These are phyloP conservation scores for Bellardia pandia DNA, from an alignment of 2,888 invertebrate genomes.

Conservation along the genomic window DNA sequence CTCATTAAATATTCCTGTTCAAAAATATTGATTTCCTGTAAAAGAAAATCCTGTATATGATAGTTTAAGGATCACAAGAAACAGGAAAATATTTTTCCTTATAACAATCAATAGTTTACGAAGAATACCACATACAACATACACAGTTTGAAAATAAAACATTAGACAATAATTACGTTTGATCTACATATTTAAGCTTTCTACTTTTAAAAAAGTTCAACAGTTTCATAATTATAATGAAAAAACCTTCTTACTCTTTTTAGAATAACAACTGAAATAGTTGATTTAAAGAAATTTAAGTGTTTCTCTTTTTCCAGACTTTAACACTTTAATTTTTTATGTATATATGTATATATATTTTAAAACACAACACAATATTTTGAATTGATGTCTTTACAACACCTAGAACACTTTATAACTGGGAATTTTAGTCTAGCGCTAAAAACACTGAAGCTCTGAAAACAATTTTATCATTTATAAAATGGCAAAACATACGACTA, in stretches of 20 bases:
- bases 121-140: not conserved
- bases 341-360: too few species aligned
- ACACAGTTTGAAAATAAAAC: not conserved
- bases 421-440: constrained; percentile 61
- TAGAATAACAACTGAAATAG: too few species aligned
- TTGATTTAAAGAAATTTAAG: too few species aligned
- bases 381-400: constrained; percentile 75
- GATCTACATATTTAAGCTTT: constrained; percentile 20
- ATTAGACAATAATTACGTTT: not conserved
- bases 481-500: constrained; percentile 37
- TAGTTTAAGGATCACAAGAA: not conserved
- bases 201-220: not conserved
- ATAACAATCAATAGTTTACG: constrained; percentile 49
- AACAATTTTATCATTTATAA: constrained; percentile 54
- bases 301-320: too few species aligned
- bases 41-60: not conserved
- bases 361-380: not conserved
- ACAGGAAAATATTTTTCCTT: not conserved
- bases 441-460: constrained; percentile 55
- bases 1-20: not conserved
- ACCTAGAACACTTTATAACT: constrained; percentile 77
- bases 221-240: not conserved
- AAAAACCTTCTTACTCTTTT: not conserved
- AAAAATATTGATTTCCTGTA: not conserved
- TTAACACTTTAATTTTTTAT: too few species aligned